Evolutionary conservation across 1,140 invertebrate species (phyloP).

Genomic region (Zophobas morio): DNA sequence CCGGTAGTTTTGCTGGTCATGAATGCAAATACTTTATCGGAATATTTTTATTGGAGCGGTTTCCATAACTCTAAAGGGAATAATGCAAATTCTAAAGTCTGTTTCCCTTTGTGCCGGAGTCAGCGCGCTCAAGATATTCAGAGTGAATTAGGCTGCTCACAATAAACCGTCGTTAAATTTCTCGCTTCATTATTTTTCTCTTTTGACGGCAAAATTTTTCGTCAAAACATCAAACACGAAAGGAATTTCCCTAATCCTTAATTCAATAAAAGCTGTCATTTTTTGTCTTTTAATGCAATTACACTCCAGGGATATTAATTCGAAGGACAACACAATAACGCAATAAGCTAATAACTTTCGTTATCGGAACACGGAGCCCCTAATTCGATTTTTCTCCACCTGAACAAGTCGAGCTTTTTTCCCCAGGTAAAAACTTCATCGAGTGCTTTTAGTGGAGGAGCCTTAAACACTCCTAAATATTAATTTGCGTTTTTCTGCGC

Average conservation of each 20-base stretch:
- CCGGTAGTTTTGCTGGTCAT: no score
- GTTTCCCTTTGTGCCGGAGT: no score
- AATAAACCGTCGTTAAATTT: neutral
- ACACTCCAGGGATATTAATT: neutral
- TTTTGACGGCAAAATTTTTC: neutral
- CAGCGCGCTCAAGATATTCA: neutral
- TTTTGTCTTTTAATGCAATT: neutral
- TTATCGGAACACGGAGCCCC: neutral
- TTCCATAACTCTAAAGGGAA: no score
- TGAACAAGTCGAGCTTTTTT: neutral
- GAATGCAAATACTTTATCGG: no score
- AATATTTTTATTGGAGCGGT: no score
- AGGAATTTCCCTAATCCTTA: neutral
- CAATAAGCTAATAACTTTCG: neutral
- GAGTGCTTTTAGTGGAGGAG: conserved; percentile 11
- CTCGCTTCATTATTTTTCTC: neutral
- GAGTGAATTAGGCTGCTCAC: no score
- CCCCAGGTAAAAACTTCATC: neutral
- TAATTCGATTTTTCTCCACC: conserved; percentile 6
- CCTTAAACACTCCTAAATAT: conserved; percentile 29
- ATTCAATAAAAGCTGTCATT: neutral
- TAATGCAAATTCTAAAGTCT: no score
- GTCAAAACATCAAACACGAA: neutral
- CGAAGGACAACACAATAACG: neutral
- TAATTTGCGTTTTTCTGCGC: conserved; percentile 20